A percentile compares a stretch with the other conserved stretches of the same genome.
phyloP scores from a whole-genome alignment of 2,797 vertebrate species.

The Tokudaia tokunoshimensis region DNA sequence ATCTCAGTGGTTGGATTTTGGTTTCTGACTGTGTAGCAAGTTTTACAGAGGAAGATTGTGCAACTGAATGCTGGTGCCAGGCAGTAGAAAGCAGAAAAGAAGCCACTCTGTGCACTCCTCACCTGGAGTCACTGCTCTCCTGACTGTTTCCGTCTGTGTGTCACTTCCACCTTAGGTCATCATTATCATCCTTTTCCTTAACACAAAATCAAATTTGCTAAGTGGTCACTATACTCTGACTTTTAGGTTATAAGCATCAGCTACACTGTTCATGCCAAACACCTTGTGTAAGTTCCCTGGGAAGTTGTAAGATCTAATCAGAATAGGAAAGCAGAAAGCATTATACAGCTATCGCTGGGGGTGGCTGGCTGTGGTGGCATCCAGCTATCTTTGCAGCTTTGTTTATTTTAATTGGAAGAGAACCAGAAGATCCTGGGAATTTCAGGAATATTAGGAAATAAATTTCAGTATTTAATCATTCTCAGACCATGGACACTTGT shows the following conservation, averaged over 20 bases:
- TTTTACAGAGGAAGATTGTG: slow-evolving; percentile 47
- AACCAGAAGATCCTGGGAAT: neutral
- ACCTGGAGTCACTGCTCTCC: neutral
- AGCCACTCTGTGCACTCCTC: neutral
- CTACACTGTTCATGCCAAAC: slow-evolving; percentile 29
- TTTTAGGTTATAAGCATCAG: slow-evolving; percentile 66
- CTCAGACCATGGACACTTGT: neutral
- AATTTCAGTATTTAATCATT: neutral
- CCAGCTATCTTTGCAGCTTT: neutral
- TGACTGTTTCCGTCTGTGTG: neutral
- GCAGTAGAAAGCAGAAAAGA: slow-evolving; percentile 24
- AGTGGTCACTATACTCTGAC: slow-evolving; percentile 47
- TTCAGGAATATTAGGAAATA: slow-evolving; percentile 31
- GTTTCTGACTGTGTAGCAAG: slow-evolving; percentile 21
- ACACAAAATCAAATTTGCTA: slow-evolving; percentile 52
- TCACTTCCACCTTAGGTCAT: slow-evolving; percentile 56
- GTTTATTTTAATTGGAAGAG: slow-evolving; percentile 21
- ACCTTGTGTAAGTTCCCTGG: slow-evolving; percentile 49
- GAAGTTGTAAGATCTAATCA: slow-evolving; percentile 57
- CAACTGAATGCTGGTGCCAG: neutral
- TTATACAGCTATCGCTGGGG: neutral
- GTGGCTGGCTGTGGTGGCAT: neutral
- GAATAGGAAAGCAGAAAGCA: slow-evolving; percentile 19
- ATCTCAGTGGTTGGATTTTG: neutral
- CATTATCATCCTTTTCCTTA: slow-evolving; percentile 12